Conservation (phyloP, 1,140 invertebrate genomes). For the Proales similis region DNA sequence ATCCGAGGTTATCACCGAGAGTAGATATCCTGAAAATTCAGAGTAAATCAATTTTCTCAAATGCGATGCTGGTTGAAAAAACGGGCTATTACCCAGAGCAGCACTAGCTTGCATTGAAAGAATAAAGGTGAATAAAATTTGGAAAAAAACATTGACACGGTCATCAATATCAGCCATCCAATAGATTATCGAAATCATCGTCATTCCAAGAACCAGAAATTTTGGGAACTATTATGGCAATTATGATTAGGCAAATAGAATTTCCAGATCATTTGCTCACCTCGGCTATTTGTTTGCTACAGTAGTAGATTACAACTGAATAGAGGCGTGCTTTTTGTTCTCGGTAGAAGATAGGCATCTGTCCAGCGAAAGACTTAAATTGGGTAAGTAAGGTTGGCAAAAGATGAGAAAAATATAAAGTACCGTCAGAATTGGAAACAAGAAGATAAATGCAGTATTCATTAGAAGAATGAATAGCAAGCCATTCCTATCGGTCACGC, state of each 20-base stretch:
- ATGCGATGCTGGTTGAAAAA: constrained; percentile 65
- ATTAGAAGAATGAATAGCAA: constrained; percentile 84
- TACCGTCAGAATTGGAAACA: constrained; percentile 48
- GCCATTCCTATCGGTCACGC: constrained; percentile 90
- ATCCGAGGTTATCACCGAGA: constrained; percentile 21
- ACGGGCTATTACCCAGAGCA: constrained; percentile 59
- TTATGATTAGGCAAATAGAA: constrained; percentile 55
- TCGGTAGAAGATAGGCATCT: background rate
- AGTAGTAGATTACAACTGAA: background rate
- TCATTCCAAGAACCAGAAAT: constrained; percentile 1
- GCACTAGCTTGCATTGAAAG: constrained; percentile 17
- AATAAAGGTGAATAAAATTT: constrained; percentile 11
- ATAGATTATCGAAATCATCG: constrained; percentile 63
- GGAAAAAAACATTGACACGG: constrained; percentile 53
- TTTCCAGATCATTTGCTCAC: background rate
- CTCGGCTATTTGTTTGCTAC: background rate
- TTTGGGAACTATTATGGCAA: constrained; percentile 72
- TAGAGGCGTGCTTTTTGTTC: background rate
- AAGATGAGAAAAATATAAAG: background rate
- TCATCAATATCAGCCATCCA: constrained; percentile 65
- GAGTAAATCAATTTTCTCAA: constrained; percentile 79
- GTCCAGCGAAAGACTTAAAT: background rate
- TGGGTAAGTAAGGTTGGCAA: too few species aligned
- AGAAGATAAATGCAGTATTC: constrained; percentile 61
- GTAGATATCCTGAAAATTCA: constrained; percentile 71